Base-by-base conservation (phyloP, 2,797 vertebrate species). In the Salarias fasciatus region DNA sequence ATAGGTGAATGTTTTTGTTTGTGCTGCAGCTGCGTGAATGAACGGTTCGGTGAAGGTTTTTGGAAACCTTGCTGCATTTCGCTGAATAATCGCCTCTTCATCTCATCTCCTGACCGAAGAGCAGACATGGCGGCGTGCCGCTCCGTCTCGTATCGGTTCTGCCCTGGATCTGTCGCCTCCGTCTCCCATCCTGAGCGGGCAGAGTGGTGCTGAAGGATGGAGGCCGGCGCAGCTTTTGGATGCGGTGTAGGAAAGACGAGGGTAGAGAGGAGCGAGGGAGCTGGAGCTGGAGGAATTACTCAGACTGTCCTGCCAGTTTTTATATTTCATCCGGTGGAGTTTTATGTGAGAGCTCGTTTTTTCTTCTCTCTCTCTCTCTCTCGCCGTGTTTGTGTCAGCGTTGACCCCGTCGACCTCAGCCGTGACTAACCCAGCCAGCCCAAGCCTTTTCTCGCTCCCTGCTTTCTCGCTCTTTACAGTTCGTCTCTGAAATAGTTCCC, bases 91-190 rank as follows among this genome's bases (percentile, higher is more conserved):
- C 5, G 33, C 2, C 6, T 6, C 6, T 35, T 35, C 33, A 6
- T n/a, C 40, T 13, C 38, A 12, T 9, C 13, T 8, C 14, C 41
- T 9, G 15, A 24, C 43, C 43, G 15, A 7, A 6, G 18, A 11
- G 9, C 18, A 29, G 59, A 53, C 9, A 35, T n/a, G 2, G 50
- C 18, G 5, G 14, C 11, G 4, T 36, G 5, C 35, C 43, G 44
- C 44, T 11, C 18, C 13, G 5, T 13, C 47, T 38, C 45, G 33
- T 35, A 33, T 35, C 33, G 2, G 33, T 51, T 53, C 52, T 85
- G 81, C 48, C 86, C 86, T 79, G 64, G 61, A 81, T 89, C 86
- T 86, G 82, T 90, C 87, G 52, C 49, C 58, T 82, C 70, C 24
- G 51, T 55, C 63, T 81, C 63, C 63, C 44, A 5, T 80, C 81